Base-by-base conservation (phyloP, 2,113 vertebrate genomes). In the Anguilla japonica region DNA sequence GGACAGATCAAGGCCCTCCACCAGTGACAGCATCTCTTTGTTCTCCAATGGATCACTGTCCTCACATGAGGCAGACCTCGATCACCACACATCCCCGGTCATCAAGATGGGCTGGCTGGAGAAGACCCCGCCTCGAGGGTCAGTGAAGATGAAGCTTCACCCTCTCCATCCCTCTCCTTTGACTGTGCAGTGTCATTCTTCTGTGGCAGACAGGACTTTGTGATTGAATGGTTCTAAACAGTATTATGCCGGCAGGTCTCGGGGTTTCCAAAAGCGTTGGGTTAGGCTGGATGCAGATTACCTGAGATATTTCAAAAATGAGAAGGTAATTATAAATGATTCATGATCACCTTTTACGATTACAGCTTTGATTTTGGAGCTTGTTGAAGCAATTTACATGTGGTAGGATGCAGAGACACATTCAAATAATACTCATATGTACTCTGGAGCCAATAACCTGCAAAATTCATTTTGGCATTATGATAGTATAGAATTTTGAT, bases 121-220 rank as follows among this genome's bases (percentile, higher is more conserved):
- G 89, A 97, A 97, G 93, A 96, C 95, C 89, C 96, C 96, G 0
- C 96, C 96, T 0, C 95, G 96, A 88, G 96, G 96, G 96, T 97
- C 75, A 83, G 86, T 75, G 8, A 41, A 39, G 20, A 18, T 16
- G 39, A 29, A 41, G 56, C 13, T 13, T 20, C 50, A 83, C 20
- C 15, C 20, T 8, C 57, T 67, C 39, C 18, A 50, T 39, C 22
- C 22, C 84, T 85, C n/a, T 53, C 29, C 43, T 29, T n/a, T 26
- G 8, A 53, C 3, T 7, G 7, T 53, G 26, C 71, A 22, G 40
- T 75, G 26, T n/a, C 15, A n/a, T 34, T 63, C 20, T 79, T 14
- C 41, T 79, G 71, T 6, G 14, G 15, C 16, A 53, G 41, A 50
- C 43, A 79, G 63, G 63, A 3, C 26, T 20, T 40, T 79, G 34